These are phyloP conservation scores for Microhierax caerulescens DNA, from an alignment of 2,797 vertebrate genomes.

Conservation along the genomic window DNA sequence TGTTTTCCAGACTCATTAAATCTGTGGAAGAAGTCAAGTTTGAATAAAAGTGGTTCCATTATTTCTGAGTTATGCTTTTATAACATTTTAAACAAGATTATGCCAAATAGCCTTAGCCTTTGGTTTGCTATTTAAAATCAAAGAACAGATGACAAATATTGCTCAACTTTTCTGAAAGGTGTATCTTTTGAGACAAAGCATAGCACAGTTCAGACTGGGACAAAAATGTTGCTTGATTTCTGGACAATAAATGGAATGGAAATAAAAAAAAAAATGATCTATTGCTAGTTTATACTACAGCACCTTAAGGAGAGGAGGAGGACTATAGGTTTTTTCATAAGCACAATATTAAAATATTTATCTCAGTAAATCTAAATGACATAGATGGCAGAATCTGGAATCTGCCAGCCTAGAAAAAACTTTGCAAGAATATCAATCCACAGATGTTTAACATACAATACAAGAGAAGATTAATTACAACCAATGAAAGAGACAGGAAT, in stretches of 20 bases:
- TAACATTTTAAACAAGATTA: slow-evolving; percentile 39
- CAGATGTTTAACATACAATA: background rate
- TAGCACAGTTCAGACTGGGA: background rate
- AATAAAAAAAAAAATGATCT: background rate
- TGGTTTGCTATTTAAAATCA: background rate
- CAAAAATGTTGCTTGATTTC: background rate
- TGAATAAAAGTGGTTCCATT: slow-evolving; percentile 20
- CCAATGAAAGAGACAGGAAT: background rate
- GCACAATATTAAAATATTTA: background rate
- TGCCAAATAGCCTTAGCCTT: background rate
- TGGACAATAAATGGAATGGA: background rate
- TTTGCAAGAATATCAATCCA: background rate
- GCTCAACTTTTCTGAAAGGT: background rate
- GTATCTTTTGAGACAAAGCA: background rate
- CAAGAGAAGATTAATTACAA: background rate
- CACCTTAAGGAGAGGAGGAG: background rate
- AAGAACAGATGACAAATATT: background rate
- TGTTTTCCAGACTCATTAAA: slow-evolving; percentile 34
- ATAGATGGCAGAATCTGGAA: background rate
- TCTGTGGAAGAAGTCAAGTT: slow-evolving; percentile 13
- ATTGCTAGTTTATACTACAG: background rate
- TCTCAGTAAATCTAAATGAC: background rate
- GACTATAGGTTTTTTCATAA: background rate
- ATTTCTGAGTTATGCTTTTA: slow-evolving; percentile 30
- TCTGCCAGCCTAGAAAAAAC: background rate